Evolutionary conservation across 1,140 invertebrate genomes (phyloP), one percentile per base, ranked within the genome.

Genomic region (Sarcophaga peregrina): DNA sequence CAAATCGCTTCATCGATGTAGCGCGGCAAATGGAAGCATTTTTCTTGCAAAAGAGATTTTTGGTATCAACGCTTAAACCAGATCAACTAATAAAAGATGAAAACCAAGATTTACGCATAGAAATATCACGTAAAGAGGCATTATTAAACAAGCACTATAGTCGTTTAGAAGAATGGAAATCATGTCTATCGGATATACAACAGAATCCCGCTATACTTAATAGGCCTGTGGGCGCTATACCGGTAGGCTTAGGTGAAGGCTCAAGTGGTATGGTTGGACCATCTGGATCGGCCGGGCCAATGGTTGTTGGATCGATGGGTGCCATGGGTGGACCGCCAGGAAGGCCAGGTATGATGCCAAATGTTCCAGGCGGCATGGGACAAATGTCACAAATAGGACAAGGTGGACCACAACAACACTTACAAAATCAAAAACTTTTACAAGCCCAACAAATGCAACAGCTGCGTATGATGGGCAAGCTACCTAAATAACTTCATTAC

Each of bases 21-120:
- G 97, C 97, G 0, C 92, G 96, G 47, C 96, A 97, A 91, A 96
- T 98, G 94, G 97, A 99, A 91, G 96, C 96, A 2, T 98, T 97
- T 90, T 99, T 99, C 88, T 90, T 99, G 1, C 97, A 98, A 89
- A 98, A 98, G 90, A 92, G 97, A 87, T 96, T 98, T 87, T 91
- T 98, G 0, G 91, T 98, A 3, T 98, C 97, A 3, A 95, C 95
- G 0, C 92, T 98, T 80, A 98, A 98, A 90, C 97, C 97, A 0
- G 97, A 98, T 90, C 93, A 98, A 85, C 93, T 97, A 83, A 93
- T 98, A 1, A 97, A 96, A 91, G 97, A 99, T 91, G 97, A 98
- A 88, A 96, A 96, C 85, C 94, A 93, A 83, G 97, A 98, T 87
- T 91, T 98, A 15, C 94, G 94, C 86, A 91, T 94, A 68, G 97